phyloP scores from a whole-genome alignment of 2,113 vertebrate genomes.

The Anser brachyrhynchus region DNA sequence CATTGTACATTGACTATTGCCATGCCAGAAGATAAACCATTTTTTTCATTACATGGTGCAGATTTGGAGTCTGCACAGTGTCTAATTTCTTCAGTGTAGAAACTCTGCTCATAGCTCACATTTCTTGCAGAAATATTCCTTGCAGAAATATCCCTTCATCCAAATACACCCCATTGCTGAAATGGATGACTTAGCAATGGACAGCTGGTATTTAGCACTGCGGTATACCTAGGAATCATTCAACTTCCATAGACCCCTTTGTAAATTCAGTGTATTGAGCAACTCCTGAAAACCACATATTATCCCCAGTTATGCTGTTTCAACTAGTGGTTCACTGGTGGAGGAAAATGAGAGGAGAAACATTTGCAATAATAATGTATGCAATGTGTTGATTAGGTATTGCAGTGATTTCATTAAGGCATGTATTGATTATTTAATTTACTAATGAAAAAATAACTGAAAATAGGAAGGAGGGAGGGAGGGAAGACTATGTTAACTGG shows the following conservation, averaged over 20 bases:
- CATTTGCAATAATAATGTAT: background rate
- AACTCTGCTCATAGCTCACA: accelerated
- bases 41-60: background rate
- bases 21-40: conserved; percentile 38
- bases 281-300: background rate
- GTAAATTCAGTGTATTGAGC: background rate
- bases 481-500: background rate
- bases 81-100: background rate
- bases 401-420: background rate
- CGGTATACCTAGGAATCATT: background rate
- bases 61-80: background rate
- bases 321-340: accelerated
- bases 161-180: background rate
- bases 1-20: conserved; percentile 1
- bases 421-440: background rate
- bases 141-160: background rate
- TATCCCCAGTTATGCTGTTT: background rate
- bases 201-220: background rate
- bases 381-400: background rate
- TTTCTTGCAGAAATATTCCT: background rate
- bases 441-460: background rate
- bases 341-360: background rate
- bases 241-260: background rate
- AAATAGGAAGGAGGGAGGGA: background rate
- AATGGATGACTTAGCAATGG: background rate